Percentiles rank a stretch among this genome's conserved stretches.
Evolutionary conservation across 1,140 invertebrate genomes (phyloP).

Genomic region (Pseudomyrmex concolor): DNA sequence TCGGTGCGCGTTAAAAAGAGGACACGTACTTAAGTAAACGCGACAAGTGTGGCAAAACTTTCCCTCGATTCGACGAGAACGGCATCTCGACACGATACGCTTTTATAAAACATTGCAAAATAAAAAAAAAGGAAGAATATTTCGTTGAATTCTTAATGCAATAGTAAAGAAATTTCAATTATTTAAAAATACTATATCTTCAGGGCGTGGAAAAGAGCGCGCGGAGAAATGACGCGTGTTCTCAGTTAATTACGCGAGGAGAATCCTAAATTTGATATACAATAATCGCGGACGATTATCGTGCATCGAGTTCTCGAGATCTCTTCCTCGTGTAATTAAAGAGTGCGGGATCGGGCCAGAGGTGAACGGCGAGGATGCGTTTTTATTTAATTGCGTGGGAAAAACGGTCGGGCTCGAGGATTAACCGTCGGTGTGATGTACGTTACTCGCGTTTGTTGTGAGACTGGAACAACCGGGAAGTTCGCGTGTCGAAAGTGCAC

Average conservation of each 20-base stretch:
- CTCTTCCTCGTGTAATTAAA: slow-evolving; percentile 44
- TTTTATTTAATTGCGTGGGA: slow-evolving; percentile 25
- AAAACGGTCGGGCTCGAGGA: slow-evolving; percentile 25
- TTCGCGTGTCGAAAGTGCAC: slow-evolving; percentile 44
- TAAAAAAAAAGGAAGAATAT: too few relatives aligned
- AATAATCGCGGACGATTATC: slow-evolving; percentile 48
- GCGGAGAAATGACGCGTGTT: slow-evolving; percentile 19
- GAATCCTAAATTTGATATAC: slow-evolving; percentile 31
- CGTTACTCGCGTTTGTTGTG: slow-evolving; percentile 17
- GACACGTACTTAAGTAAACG: slow-evolving; percentile 8
- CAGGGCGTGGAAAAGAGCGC: too few relatives aligned
- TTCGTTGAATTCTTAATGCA: too few relatives aligned
- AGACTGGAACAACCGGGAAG: slow-evolving; percentile 5
- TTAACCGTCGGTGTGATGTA: slow-evolving; percentile 13
- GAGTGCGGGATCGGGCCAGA: neutral
- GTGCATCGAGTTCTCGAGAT: slow-evolving; percentile 23
- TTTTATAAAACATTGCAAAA: too few relatives aligned
- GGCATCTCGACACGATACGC: too few relatives aligned
- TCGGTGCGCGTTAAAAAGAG: slow-evolving; percentile 39
- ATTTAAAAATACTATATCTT: too few relatives aligned
- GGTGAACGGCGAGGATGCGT: neutral
- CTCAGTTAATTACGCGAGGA: slow-evolving; percentile 35
- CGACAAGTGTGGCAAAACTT: slow-evolving; percentile 28
- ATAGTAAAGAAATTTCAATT: too few relatives aligned
- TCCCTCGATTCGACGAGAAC: slow-evolving; percentile 8